Percentiles rank a stretch among this genome's conserved stretches.
Evolutionary conservation across 2,888 invertebrate species (phyloP).

Genomic region (Baccha elongata): DNA sequence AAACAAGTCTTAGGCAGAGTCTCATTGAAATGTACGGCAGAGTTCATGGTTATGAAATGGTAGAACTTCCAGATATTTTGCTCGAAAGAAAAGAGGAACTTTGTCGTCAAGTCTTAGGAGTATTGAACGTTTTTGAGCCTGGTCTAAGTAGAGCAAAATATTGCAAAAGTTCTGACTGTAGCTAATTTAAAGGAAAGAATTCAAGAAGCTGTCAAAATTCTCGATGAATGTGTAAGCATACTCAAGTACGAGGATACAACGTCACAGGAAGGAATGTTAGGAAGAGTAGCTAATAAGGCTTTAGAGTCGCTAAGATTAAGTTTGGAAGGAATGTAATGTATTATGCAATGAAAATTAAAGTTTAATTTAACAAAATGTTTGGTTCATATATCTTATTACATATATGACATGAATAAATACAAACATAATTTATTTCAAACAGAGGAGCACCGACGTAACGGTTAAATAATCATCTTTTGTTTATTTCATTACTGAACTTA

Average conservation of each 20-base stretch:
- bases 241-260: conserved; percentile 86
- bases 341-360: conserved; percentile 18
- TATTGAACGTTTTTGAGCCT: conserved; percentile 89
- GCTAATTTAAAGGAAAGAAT: conserved; percentile 86
- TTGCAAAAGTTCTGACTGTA: conserved; percentile 84
- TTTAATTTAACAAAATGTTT: conserved; percentile 1
- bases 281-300: conserved; percentile 78
- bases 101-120: conserved; percentile 87
- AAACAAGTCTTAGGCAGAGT: conserved; percentile 87
- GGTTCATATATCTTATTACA: too few species aligned
- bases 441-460: too few species aligned
- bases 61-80: conserved; percentile 88
- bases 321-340: conserved; percentile 77
- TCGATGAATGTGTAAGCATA: conserved; percentile 87
- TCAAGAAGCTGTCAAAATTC: conserved; percentile 85
- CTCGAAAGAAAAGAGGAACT: conserved; percentile 90
- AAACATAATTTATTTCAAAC: too few species aligned
- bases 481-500: too few species aligned
- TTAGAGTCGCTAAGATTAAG: conserved; percentile 78
- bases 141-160: conserved; percentile 89
- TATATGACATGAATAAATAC: background rate
- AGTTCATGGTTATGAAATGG: conserved; percentile 87
- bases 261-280: conserved; percentile 80
- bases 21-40: conserved; percentile 91
- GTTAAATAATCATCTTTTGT: too few species aligned